Base-by-base conservation (phyloP, 2,113 vertebrate species). In the Marmota monax region DNA sequence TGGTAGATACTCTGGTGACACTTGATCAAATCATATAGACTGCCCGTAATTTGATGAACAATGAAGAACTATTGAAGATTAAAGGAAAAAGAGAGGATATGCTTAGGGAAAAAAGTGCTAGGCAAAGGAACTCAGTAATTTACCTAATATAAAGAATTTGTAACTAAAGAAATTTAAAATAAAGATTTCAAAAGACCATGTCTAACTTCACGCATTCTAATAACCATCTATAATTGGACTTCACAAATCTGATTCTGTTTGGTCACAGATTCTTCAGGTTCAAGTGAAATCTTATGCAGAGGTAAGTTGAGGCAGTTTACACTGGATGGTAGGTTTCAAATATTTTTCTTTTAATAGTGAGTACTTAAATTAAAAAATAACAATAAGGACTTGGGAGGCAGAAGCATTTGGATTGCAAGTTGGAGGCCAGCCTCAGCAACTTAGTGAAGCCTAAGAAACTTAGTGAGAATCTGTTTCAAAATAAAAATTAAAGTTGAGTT, bases 101-200 rank as follows among this genome's bases (percentile, higher is more conserved):
- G 23, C 3, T 25, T 79, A 23, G 48, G 76, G 45, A 90, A 92
- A 63, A 82, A 27, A 93, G 56, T 84, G 72, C 32, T 69, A 87
- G 22, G 34, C n/a, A 69, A 79, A 92, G 23, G 11, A 93, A 63
- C 2, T 4, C 45, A 80, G 11, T 84, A 73, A 88, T n/a, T 94
- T 73, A 58, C 29, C 4, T 84, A 29, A 16, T 80, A 3, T 67
- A 5, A 91, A 92, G 73, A 91, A 73, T 8, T 74, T 12, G n/a
- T 61, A 89, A 65, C 23, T 80, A 61, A 91, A 91, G 63, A 12
- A 84, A 73, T 83, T 80, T 91, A 29, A 88, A 92, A 77, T 65
- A 25, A 88, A 58, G 58, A 90, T 45, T 78, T 76, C 10, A 42
- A 82, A 83, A 84, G 48, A 83, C 4, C 20, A 20, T 39, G 3